Percentiles rank a stretch among this genome's conserved stretches.
These are phyloP conservation scores for Aphelinus certus DNA, from an alignment of 1,140 invertebrate species.

Conservation along the genomic window DNA sequence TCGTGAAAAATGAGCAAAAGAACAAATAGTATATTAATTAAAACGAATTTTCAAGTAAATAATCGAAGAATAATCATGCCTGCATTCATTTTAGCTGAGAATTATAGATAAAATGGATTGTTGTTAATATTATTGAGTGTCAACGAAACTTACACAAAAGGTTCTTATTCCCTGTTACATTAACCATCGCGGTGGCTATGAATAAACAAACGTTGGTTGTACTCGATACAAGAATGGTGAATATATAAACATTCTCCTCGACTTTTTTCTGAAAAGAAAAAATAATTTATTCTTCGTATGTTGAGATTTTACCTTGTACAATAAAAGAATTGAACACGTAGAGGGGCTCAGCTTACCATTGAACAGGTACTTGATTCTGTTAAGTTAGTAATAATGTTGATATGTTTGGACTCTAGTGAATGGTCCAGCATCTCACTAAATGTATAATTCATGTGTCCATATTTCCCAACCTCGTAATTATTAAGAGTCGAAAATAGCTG, in stretches of 20 bases:
- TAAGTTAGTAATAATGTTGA: not conserved
- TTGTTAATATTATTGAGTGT: too few relatives aligned
- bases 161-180: constrained; percentile 47
- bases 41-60: too few relatives aligned
- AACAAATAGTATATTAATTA: too few relatives aligned
- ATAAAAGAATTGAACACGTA: not conserved
- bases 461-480: constrained; percentile 11
- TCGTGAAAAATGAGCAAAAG: too few relatives aligned
- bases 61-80: too few relatives aligned
- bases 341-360: not conserved
- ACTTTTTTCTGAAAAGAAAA: constrained; percentile 38
- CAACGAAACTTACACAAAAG: constrained; percentile 50
- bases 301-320: not conserved
- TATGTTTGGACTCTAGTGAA: constrained; percentile 21
- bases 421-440: constrained; percentile 56
- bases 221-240: constrained; percentile 47
- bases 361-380: not conserved
- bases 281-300: not conserved
- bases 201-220: constrained; percentile 44
- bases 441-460: not conserved
- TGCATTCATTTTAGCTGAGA: too few relatives aligned
- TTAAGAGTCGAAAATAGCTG: constrained; percentile 69
- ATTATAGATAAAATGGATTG: too few relatives aligned
- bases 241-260: constrained; percentile 47
- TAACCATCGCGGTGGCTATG: constrained; percentile 45